A percentile compares a stretch with the other conserved stretches of the same genome.
Conservation (phyloP, 1,140 invertebrate genomes). For the Drosophila auraria region DNA sequence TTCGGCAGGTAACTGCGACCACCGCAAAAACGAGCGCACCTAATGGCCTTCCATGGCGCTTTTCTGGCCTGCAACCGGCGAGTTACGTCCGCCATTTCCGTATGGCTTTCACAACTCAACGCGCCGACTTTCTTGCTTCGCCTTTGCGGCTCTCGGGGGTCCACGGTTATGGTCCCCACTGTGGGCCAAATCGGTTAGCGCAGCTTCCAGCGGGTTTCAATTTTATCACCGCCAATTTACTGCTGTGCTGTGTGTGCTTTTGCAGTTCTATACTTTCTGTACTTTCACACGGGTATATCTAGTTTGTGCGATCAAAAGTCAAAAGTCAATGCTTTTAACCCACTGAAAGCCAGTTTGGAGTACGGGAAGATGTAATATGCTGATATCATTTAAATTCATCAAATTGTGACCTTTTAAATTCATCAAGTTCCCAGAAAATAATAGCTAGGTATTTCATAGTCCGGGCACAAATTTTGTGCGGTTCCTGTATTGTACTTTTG, state of each 20-base stretch:
- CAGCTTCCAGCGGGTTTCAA: constrained; percentile 59
- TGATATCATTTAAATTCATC: background rate
- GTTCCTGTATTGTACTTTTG: background rate
- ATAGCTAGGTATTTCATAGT: background rate
- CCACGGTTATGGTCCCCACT: constrained; percentile 2
- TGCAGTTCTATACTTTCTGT: background rate
- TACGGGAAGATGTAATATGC: no score
- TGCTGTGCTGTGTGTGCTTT: constrained; percentile 21
- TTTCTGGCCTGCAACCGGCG: constrained; percentile 42
- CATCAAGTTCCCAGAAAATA: no score
- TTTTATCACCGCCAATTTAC: constrained; percentile 67
- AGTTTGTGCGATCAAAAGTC: background rate
- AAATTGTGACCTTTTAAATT: no score
- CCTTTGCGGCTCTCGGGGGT: constrained; percentile 12
- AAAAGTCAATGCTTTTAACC: background rate
- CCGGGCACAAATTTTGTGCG: background rate
- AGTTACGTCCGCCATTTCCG: constrained; percentile 58
- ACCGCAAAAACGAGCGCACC: background rate
- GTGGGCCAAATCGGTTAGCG: constrained; percentile 23
- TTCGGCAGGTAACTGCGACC: constrained; percentile 7
- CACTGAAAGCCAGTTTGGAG: background rate
- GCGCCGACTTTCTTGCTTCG: constrained; percentile 25
- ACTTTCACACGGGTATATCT: background rate
- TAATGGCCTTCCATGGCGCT: constrained; percentile 29
- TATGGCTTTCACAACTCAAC: constrained; percentile 61